Conservation (phyloP, 2,888 invertebrate genomes). For the Phyllotreta cruciferae region DNA sequence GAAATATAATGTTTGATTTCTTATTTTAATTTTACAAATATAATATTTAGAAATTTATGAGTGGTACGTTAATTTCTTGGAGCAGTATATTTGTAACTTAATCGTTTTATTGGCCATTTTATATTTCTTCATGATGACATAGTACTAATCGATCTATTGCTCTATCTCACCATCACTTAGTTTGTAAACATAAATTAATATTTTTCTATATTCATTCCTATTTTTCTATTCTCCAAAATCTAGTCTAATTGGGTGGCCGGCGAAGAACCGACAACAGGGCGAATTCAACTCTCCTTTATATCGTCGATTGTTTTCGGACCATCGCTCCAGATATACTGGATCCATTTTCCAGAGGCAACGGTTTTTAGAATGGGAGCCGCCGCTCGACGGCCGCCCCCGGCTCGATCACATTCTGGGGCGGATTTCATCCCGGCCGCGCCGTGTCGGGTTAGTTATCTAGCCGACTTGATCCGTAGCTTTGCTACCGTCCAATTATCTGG, state of each 20-base stretch:
- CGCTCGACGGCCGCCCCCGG: conserved; percentile 43
- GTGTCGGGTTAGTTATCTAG: conserved; percentile 59
- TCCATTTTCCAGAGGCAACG: conserved; percentile 51
- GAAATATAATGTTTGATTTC: too few species aligned
- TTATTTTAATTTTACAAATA: too few species aligned
- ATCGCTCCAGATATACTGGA: conserved; percentile 54
- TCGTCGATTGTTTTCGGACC: conserved; percentile 58
- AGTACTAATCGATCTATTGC: too few species aligned
- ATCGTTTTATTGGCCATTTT: too few species aligned
- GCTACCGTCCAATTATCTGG: conserved; percentile 60
- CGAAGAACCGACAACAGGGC: conserved; percentile 11
- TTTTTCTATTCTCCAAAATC: conserved; percentile 23
- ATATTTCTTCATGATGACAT: too few species aligned
- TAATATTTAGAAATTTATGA: too few species aligned
- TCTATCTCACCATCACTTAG: too few species aligned
- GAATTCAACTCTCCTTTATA: conserved; percentile 44
- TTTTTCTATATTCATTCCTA: too few species aligned
- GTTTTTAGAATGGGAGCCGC: conserved; percentile 51
- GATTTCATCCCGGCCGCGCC: conserved; percentile 51
- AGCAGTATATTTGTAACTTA: too few species aligned
- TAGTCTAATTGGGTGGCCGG: conserved; percentile 24
- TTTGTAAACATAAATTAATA: too few species aligned
- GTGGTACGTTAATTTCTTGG: too few species aligned
- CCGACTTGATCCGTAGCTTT: conserved; percentile 59
- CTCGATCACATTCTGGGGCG: conserved; percentile 52